Evolutionary conservation across 2,888 invertebrate genomes (phyloP).

Genomic region (Celastrina argiolus): DNA sequence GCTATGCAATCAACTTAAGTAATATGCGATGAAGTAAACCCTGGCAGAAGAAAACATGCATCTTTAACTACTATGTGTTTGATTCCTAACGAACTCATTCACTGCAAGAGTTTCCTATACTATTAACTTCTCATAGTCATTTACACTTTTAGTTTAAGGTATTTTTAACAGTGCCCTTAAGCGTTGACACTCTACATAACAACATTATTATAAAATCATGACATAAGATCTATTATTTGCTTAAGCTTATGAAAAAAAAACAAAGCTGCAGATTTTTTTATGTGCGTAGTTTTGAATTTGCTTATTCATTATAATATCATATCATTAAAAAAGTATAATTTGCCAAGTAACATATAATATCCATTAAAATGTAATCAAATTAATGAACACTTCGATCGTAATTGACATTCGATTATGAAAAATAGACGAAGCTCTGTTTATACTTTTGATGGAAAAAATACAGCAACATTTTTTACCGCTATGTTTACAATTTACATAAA

Average conservation of each 20-base stretch:
- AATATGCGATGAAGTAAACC: constrained; percentile 7
- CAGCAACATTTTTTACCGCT: not conserved
- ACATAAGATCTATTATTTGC: too few relatives aligned
- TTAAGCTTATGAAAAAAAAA: too few relatives aligned
- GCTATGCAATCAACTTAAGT: constrained; percentile 55
- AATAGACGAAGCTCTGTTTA: not conserved
- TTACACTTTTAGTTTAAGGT: too few relatives aligned
- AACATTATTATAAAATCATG: too few relatives aligned
- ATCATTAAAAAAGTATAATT: not conserved
- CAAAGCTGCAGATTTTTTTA: too few relatives aligned
- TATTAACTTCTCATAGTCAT: too few relatives aligned
- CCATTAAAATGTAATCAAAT: not conserved
- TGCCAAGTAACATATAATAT: not conserved
- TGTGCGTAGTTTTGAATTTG: too few relatives aligned
- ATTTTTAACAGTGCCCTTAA: too few relatives aligned
- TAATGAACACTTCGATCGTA: not conserved
- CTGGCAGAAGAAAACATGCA: not conserved
- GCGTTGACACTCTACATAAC: too few relatives aligned
- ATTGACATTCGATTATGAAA: not conserved
- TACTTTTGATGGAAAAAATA: not conserved
- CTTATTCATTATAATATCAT: too few relatives aligned
- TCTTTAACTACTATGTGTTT: not conserved
- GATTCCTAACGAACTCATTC: too few relatives aligned
- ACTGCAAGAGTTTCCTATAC: too few relatives aligned
- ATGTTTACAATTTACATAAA: not conserved